Base-by-base conservation (phyloP, 2,797 vertebrate species). In the Bradypodion pumilum region DNA sequence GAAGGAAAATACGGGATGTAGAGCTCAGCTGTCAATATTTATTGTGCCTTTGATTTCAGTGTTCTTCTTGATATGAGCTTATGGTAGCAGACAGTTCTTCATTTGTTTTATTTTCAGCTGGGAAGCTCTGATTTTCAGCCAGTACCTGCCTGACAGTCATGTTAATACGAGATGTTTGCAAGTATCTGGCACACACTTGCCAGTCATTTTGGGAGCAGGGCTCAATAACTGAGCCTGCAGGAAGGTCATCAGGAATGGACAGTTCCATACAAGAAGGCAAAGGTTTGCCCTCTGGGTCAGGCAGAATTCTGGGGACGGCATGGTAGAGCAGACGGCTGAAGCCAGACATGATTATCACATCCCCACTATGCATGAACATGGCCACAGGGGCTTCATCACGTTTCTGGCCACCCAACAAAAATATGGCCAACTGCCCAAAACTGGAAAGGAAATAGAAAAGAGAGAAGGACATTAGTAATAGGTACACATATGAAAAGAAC, bases 311-410 rank as follows among this genome's bases (percentile, higher is more conserved):
- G 1, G 98, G 98, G 1, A 99, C 97, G 0, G 98, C 98, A 0
- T 99, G 98, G 95, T 99, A 98, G 27, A 98, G 93, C 21, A 99
- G 96, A 42, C 98, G 98, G 89, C 98, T 99, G 89, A 94, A 94
- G 46, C 98, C 98, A 0, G 98, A 98, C 98, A 99, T 98, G 77
- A 99, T 94, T 98, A 99, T 99, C 89, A 99, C 92, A 77, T 99
- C 98, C 0, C 98, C 98, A 0, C 98, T 99, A 95, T 98, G 97
- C 97, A 98, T 97, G 88, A 97, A 97, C 98, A 99, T 97, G 9
- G 98, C 97, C 0, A 96, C 97, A 3, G 98, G 97, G 1, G 94
- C 89, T 78, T 98, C 97, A 44, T 97, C 97, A 74, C 97, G 96
- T 92, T 91, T 94, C 85, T 93, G 83, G 44, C 98, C 98, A 0